phyloP scores from a whole-genome alignment of 2,888 invertebrate genomes.

The Lingula anatina region DNA sequence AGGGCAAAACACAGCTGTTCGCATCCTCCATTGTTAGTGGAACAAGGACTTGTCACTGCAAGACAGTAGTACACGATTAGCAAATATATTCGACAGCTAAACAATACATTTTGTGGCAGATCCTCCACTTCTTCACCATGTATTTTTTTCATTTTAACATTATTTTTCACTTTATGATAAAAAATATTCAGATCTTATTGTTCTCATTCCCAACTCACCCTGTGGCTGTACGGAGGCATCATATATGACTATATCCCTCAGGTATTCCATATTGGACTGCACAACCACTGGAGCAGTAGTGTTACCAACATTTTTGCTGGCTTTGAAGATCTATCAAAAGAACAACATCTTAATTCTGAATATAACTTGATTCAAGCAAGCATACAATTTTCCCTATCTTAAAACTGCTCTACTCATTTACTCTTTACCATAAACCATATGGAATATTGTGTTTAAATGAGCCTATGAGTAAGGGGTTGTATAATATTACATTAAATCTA shows the following conservation, averaged over 20 bases:
- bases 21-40: slow-evolving; percentile 57
- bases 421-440: no score
- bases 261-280: slow-evolving; percentile 75
- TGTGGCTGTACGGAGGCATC: slow-evolving; percentile 87
- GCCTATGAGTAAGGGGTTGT: no score
- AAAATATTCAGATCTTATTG: no score
- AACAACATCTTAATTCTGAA: neutral
- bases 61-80: neutral
- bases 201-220: no score
- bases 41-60: slow-evolving; percentile 14
- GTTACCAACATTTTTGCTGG: slow-evolving; percentile 62
- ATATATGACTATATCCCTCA: slow-evolving; percentile 87
- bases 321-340: slow-evolving; percentile 33
- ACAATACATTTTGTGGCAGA: neutral
- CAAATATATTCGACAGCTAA: neutral
- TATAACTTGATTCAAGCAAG: no score
- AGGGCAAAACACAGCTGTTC: slow-evolving; percentile 93
- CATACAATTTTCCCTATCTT: no score
- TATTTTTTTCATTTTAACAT: neutral
- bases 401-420: no score
- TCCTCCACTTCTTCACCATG: neutral
- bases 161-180: no score
- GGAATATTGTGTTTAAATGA: no score
- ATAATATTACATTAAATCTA: no score
- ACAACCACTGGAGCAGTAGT: slow-evolving; percentile 65